Evolutionary conservation across 2,113 vertebrate species (phyloP), one percentile per base, ranked within the genome.

Genomic region (Dasyurus viverrinus): DNA sequence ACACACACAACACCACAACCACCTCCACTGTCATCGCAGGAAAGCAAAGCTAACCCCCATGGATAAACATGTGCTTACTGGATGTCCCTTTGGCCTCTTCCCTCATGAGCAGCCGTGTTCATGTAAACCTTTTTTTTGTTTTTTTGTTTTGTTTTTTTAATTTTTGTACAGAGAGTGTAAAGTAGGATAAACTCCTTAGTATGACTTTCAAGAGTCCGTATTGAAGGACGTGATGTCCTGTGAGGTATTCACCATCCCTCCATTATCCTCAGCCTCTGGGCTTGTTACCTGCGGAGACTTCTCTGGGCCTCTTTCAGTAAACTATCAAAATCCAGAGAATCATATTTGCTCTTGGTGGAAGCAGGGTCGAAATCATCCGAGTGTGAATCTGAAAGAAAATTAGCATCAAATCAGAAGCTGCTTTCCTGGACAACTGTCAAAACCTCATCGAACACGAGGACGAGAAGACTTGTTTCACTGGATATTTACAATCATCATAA

Each of bases 271-370:
- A 94, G 98, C 92, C 97, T 96, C 95, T 96, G 98, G 96, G 96
- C 99, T 98, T 98, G 99, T 99, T 99, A 99, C 99, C 99, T 99
- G 98, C 99, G 99, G 98, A 99, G 99, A 98, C 99, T 99, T 98
- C 99, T 98, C 98, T 99, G 99, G 96, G 99, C 99, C 99, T 99
- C 99, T 98, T 98, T 99, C 97, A 99, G 99, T 99, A 99, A 99
- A 99, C 99, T 99, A 99, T 99, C 99, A 96, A 99, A 99, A 99
- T 99, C 99, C 99, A 99, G 99, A 98, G 99, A 99, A 99, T 99
- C 99, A 97, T 99, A 99, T 98, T 99, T 99, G 99, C 99, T 99
- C 99, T 99, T 99, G 97, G 99, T 99, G 98, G 99, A 99, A 99
- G 99, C 99, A 98, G 99, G 99, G 99, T 99, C 99, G 98, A 99